Conservation (phyloP, 2,797 vertebrate genomes). For the Hydrolagus colliei region DNA sequence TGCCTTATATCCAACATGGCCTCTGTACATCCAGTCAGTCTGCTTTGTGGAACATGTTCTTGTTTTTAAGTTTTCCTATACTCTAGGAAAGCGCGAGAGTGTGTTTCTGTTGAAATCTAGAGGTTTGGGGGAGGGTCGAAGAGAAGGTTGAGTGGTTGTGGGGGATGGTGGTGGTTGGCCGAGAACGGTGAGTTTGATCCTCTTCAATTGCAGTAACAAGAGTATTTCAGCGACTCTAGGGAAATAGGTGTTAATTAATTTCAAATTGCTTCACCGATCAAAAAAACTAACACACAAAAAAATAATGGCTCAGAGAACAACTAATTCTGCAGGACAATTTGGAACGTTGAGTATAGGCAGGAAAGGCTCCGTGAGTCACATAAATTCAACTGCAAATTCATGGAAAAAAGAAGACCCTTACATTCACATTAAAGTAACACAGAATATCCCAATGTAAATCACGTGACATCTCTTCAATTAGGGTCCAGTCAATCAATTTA, state of each 20-base stretch:
- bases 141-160: too few relatives aligned
- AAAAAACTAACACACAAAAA: background rate
- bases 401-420: conserved; percentile 8
- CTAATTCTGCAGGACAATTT: background rate
- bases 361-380: background rate
- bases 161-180: too few relatives aligned
- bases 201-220: background rate
- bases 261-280: background rate
- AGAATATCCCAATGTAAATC: background rate
- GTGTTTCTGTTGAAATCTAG: too few relatives aligned
- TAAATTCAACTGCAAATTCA: conserved; percentile 16
- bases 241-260: background rate
- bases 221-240: background rate
- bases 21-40: background rate
- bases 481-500: conserved; percentile 2
- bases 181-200: too few relatives aligned
- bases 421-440: conserved; percentile 5
- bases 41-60: too few relatives aligned
- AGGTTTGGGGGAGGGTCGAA: too few relatives aligned
- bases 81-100: too few relatives aligned
- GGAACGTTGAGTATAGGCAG: background rate
- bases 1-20: background rate
- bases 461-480: conserved; percentile 29
- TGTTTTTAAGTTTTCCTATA: too few relatives aligned
- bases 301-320: background rate